A percentile compares a stretch with the other conserved stretches of the same genome.
phyloP scores from a whole-genome alignment of 2,888 invertebrate species.

The Catocala nupta region DNA sequence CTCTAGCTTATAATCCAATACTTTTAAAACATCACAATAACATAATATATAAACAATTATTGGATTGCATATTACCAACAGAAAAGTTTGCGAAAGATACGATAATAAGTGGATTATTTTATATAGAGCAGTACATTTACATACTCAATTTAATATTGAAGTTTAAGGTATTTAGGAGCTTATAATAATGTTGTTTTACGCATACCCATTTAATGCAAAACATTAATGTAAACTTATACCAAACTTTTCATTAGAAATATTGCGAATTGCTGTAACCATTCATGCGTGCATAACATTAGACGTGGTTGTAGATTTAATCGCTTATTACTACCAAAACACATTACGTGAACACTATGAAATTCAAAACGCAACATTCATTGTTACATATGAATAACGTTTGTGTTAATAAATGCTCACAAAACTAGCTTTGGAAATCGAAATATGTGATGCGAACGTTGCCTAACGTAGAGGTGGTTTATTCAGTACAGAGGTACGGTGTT shows the following conservation, averaged over 20 bases:
- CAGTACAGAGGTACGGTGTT: constrained; percentile 58
- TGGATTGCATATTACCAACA: too few species aligned
- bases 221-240: constrained; percentile 39
- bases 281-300: constrained; percentile 55
- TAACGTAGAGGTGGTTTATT: constrained; percentile 34
- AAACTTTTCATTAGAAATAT: constrained; percentile 56
- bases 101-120: too few species aligned
- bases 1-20: too few species aligned
- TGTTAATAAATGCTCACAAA: constrained; percentile 4
- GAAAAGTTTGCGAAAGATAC: too few species aligned
- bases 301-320: constrained; percentile 56
- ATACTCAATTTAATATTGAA: too few species aligned
- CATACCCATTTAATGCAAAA: constrained; percentile 15
- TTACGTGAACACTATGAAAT: constrained; percentile 3
- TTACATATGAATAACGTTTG: constrained; percentile 15
- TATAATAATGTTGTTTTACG: constrained; percentile 2
- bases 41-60: too few species aligned
- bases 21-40: too few species aligned
- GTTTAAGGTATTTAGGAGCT: neutral
- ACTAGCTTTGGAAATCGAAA: constrained; percentile 37
- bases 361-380: constrained; percentile 35
- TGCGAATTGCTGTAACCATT: constrained; percentile 54
- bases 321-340: constrained; percentile 42
- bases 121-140: too few species aligned
- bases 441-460: constrained; percentile 21